phyloP scores from a whole-genome alignment of 92 coral and sea anemone species.

The Phenganax stokvisi region DNA sequence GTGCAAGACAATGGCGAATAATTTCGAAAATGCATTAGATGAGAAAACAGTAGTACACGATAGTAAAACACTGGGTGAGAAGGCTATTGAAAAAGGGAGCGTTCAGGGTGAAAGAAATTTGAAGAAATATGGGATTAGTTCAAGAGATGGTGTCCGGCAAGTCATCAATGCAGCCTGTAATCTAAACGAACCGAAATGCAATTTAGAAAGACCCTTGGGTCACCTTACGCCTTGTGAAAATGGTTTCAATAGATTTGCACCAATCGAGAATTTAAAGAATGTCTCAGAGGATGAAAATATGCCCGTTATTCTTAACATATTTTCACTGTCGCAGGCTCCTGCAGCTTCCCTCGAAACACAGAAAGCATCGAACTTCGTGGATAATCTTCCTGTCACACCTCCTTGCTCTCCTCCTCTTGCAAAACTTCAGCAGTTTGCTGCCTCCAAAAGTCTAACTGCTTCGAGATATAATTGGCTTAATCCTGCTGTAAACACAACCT shows the following conservation, averaged over 20 bases:
- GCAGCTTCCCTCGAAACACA: neutral
- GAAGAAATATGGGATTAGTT: neutral
- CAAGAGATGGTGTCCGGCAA: neutral
- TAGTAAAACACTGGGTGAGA: neutral
- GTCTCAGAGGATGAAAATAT: neutral
- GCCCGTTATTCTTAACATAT: slow-evolving; percentile 12
- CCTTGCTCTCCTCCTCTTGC: slow-evolving; percentile 4
- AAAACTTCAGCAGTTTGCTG: neutral
- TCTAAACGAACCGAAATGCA: neutral
- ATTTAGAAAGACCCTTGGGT: neutral
- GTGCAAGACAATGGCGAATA: neutral
- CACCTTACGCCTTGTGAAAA: neutral
- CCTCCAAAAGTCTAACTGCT: neutral
- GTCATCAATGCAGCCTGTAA: neutral
- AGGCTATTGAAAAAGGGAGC: neutral
- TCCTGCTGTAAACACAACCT: neutral
- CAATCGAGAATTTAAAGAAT: neutral
- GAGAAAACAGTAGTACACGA: neutral
- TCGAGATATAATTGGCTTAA: neutral
- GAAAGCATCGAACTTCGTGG: neutral
- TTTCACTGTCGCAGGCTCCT: neutral
- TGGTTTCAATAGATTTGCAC: neutral
- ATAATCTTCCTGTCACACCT: slow-evolving; percentile 10
- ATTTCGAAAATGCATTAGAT: neutral
- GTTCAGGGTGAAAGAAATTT: neutral